A percentile compares a stretch with the other conserved stretches of the same genome.
Conservation (phyloP, 2,797 vertebrate genomes). For the Propithecus deckenii region DNA sequence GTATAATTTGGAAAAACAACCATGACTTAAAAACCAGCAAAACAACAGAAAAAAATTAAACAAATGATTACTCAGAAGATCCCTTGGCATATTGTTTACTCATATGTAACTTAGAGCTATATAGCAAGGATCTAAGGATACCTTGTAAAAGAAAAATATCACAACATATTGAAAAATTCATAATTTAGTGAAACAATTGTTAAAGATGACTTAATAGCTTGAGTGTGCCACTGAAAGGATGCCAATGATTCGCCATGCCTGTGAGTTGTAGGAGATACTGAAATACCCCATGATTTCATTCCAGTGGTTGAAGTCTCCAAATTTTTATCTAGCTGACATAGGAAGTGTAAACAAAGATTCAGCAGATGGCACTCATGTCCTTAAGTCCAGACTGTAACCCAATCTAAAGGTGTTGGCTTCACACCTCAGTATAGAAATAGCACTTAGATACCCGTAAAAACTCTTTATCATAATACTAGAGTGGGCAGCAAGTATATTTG, state of each 20-base stretch:
- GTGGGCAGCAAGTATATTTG: not conserved
- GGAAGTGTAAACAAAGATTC: not conserved
- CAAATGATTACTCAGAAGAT: not conserved
- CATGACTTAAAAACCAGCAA: not conserved
- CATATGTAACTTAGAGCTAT: not conserved
- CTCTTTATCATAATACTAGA: not conserved
- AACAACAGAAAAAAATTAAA: not conserved
- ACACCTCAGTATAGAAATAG: not conserved
- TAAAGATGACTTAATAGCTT: not conserved
- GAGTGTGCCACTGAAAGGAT: not conserved
- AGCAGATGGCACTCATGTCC: not conserved
- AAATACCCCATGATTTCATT: not conserved
- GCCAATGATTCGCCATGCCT: not conserved
- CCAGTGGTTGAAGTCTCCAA: not conserved
- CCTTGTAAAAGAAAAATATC: not conserved
- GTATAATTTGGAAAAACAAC: not conserved
- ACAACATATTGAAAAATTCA: not conserved
- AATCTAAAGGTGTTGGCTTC: not conserved
- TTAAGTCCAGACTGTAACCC: not conserved
- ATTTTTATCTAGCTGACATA: not conserved
- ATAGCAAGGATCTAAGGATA: not conserved
- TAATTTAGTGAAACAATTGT: not conserved
- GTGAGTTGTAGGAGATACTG: not conserved
- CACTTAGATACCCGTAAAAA: not conserved
- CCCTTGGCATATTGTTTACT: not conserved